Percentiles rank a stretch among this genome's conserved stretches.
phyloP scores from a whole-genome alignment of 2,113 vertebrate genomes.

The Taurulus bubalis region DNA sequence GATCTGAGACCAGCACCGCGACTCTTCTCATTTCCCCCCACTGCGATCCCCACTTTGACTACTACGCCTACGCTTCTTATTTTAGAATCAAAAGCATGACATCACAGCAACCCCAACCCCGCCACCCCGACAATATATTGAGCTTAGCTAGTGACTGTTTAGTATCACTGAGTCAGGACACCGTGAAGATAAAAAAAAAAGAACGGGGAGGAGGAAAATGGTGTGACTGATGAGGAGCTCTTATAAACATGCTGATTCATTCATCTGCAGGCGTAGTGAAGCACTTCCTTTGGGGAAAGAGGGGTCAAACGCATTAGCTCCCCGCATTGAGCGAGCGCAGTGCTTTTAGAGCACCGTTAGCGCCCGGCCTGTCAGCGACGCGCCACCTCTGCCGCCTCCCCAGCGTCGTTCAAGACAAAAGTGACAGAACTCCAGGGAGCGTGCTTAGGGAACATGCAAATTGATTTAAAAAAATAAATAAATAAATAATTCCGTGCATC shows the following conservation, averaged over 20 bases:
- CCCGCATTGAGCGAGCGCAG: constrained; percentile 54
- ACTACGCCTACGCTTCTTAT: constrained; percentile 13
- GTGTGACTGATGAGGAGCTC: constrained; percentile 70
- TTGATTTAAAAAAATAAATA: neutral
- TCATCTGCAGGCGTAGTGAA: constrained; percentile 57
- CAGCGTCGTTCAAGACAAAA: constrained; percentile 24
- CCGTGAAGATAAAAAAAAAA: constrained; percentile 38
- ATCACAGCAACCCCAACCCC: constrained; percentile 22
- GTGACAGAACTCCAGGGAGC: constrained; percentile 24
- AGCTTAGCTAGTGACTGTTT: constrained; percentile 58
- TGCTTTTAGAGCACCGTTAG: constrained; percentile 53
- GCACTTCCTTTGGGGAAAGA: constrained; percentile 72
- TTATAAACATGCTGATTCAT: constrained; percentile 76
- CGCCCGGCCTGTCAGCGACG: constrained; percentile 42
- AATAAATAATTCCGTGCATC: neutral
- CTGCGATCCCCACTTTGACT: too few relatives aligned
- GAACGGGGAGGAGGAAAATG: constrained; percentile 13
- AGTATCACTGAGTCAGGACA: constrained; percentile 43
- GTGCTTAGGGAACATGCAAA: constrained; percentile 22
- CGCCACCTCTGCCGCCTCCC: constrained; percentile 42
- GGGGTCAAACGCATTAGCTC: constrained; percentile 79
- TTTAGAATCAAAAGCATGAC: constrained; percentile 28
- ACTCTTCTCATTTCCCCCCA: neutral
- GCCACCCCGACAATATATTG: constrained; percentile 20
- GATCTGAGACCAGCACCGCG: constrained; percentile 3